These are phyloP conservation scores for Centropus bengalensis DNA, from an alignment of 2,113 vertebrate genomes.

Conservation along the genomic window DNA sequence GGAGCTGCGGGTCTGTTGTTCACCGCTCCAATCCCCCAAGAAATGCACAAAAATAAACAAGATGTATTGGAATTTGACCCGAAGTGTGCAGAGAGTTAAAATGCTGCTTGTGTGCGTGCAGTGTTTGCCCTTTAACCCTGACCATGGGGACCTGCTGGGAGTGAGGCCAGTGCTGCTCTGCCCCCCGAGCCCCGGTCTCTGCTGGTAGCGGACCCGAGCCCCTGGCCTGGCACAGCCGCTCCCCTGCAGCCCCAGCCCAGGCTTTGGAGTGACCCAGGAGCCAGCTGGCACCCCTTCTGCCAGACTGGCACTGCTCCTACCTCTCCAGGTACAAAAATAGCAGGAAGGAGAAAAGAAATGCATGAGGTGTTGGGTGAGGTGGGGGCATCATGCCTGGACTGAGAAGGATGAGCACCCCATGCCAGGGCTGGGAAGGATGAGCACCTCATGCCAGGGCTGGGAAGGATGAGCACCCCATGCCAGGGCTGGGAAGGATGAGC, in stretches of 20 bases:
- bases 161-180: accelerated
- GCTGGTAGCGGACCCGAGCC: accelerated
- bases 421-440: neutral
- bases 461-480: too few relatives aligned
- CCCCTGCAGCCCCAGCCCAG: neutral
- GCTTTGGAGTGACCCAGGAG: neutral
- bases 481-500: neutral
- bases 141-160: neutral
- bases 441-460: neutral
- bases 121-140: neutral
- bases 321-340: accelerated
- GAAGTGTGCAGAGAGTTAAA: neutral
- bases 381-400: accelerated
- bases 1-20: neutral
- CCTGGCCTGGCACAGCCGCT: accelerated
- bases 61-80: neutral
- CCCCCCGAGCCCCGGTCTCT: accelerated
- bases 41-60: neutral
- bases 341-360: neutral
- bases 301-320: accelerated
- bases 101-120: neutral
- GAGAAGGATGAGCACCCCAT: accelerated
- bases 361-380: neutral
- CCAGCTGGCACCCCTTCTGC: neutral
- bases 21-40: too few relatives aligned